A percentile compares a stretch with the other conserved stretches of the same genome.
Evolutionary conservation across 2,797 vertebrate genomes (phyloP).

Genomic region (Euthynnus affinis): DNA sequence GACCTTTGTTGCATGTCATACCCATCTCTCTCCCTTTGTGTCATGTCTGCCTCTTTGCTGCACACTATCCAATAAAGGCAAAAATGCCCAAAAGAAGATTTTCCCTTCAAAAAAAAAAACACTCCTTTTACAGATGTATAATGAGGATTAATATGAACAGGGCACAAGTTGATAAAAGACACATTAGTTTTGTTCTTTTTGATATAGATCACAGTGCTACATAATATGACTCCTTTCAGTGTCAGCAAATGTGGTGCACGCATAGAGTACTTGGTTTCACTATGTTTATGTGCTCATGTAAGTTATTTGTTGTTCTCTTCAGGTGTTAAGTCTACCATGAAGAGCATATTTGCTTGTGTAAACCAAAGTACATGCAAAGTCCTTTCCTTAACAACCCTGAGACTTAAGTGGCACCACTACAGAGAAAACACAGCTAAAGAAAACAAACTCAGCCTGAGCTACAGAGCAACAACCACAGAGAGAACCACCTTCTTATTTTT

Average conservation of each 20-base stretch:
- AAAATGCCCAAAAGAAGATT: too few relatives aligned
- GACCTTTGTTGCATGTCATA: too few relatives aligned
- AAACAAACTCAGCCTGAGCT: not conserved
- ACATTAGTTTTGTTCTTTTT: not conserved
- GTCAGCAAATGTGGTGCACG: not conserved
- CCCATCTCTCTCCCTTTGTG: too few relatives aligned
- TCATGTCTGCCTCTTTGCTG: too few relatives aligned
- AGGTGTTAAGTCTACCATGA: not conserved
- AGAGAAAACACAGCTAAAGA: not conserved
- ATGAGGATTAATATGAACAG: not conserved
- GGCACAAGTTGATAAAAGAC: not conserved
- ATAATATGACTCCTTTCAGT: not conserved
- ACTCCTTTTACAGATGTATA: not conserved
- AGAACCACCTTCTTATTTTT: constrained; percentile 13
- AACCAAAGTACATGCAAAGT: constrained; percentile 33
- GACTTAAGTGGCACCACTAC: accelerated
- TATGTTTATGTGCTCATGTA: too few relatives aligned
- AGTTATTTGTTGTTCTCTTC: constrained; percentile 15
- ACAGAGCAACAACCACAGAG: constrained; percentile 23
- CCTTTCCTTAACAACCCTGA: not conserved
- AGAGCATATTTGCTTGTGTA: constrained; percentile 17
- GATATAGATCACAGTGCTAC: not conserved
- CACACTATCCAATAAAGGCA: too few relatives aligned
- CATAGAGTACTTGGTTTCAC: not conserved
- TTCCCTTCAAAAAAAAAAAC: not conserved